Evolutionary conservation across 2,113 vertebrate genomes (phyloP), one percentile per base, ranked within the genome.

Genomic region (Verasper variegatus): DNA sequence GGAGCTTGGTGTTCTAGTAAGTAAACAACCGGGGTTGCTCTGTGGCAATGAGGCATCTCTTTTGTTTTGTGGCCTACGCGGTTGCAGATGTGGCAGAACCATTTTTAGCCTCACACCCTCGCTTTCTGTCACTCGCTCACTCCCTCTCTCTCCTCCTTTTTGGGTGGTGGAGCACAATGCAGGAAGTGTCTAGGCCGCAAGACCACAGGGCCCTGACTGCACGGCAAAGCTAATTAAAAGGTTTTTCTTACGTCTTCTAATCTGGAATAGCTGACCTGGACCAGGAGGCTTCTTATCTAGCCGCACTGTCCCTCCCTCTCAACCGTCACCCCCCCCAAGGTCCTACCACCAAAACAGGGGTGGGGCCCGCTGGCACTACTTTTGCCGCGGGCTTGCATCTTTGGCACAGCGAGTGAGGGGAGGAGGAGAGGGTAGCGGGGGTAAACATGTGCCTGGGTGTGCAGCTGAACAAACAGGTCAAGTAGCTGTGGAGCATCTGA

Each of bases 401-500:
- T 75, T 88, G 83, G 81, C 77, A 76, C 69, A 56, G 60, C 20
- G 1, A 65, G 45, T 67, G 37, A 61, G 31, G 26, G 76, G 71
- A 70, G 60, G 79, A 66, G 67, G 42, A 69, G 81, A 65, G 14
- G 66, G 21, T 47, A 47, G 73, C 23, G 37, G 62, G 26, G 54
- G 65, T 14, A 76, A 76, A 52, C 68, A 80, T 62, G 77, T 55
- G 72, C 49, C 67, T 61, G 65, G 52, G 63, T 58, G 70, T 82
- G 56, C 91, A 93, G 91, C 92, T 93, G 89, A 92, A 91, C 88
- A 94, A 94, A 94, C 91, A 91, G 90, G 82, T 92, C 88, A 88
- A 89, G 89, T 88, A 87, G 76, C 87, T 86, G 85, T 75, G 75
- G 80, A 87, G 83, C 78, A 82, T 86, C 74, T 72, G 68, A 86